These are phyloP conservation scores for Drosophila neotestacea DNA, from an alignment of 2,888 invertebrate species.

Conservation along the genomic window DNA sequence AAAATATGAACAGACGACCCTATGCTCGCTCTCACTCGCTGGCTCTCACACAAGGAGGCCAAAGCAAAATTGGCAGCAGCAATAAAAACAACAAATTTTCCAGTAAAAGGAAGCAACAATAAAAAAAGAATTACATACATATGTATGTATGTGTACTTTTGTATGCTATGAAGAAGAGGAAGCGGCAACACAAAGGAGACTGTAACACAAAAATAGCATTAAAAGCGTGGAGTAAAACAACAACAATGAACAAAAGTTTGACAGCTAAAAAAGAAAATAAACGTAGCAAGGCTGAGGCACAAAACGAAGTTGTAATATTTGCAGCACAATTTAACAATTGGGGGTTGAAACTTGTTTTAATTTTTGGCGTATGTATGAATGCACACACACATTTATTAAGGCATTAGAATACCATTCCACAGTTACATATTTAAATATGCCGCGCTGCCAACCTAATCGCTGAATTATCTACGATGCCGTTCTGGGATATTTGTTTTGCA, in stretches of 20 bases:
- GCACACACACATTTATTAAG: not conserved
- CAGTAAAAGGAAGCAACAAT: slow-evolving; percentile 60
- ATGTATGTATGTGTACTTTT: not conserved
- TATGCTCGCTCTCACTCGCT: slow-evolving; percentile 8
- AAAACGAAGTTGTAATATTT: slow-evolving; percentile 46
- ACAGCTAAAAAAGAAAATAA: slow-evolving; percentile 42
- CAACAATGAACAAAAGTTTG: slow-evolving; percentile 49
- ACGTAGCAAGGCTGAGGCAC: slow-evolving; percentile 2
- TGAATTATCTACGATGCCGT: too few relatives aligned
- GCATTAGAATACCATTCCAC: not conserved
- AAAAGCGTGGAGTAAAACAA: slow-evolving; percentile 42
- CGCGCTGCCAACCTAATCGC: not conserved
- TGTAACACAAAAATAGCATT: slow-evolving; percentile 63
- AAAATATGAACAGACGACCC: slow-evolving; percentile 24
- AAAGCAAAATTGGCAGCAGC: slow-evolving; percentile 56
- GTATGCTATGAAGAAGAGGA: slow-evolving; percentile 35
- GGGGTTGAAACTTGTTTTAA: slow-evolving; percentile 54
- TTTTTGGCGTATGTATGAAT: slow-evolving; percentile 17
- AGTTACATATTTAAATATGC: slow-evolving; percentile 1
- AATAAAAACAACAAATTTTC: slow-evolving; percentile 68
- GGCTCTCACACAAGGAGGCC: slow-evolving; percentile 12
- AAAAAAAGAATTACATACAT: slow-evolving; percentile 42
- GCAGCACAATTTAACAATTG: slow-evolving; percentile 51
- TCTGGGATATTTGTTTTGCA: not conserved
- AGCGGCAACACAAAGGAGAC: slow-evolving; percentile 56